Evolutionary conservation across 1,140 invertebrate species (phyloP), one percentile per base, ranked within the genome.

Genomic region (Drosophila funebris): DNA sequence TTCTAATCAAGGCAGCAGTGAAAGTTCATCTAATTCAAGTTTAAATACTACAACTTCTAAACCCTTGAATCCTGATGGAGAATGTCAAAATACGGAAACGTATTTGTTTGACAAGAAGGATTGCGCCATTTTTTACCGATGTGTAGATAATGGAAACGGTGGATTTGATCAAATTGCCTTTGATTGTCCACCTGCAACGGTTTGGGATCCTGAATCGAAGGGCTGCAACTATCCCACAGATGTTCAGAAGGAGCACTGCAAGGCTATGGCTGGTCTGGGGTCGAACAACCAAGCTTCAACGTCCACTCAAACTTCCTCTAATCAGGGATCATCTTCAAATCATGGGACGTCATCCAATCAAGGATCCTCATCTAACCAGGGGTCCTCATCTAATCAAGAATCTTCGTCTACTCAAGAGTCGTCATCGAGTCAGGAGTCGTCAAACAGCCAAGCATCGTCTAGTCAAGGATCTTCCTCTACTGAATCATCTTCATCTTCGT

Each of bases 81-180:
- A 88, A 33, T 78, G 90, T 5, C 93, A 93, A 54, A 68, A 77
- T 13, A 76, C 90, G n/a, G 94, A 95, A 90, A 95, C 95, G 5
- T 96, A 95, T 73, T 77, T 91, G 27, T 44, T 77, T 7, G 88
- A 91, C 36, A 93, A 76, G 39, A 46, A 90, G 83, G 27, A 93
- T 93, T 91, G 91, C 90, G 9, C 88, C 22, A 95, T 95, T 73
- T 96, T 96, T 76, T 95, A 95, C 70, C 93, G 95, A 76, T 96
- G 95, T 90, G 94, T 95, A 0, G 92, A 93, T 62, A 92, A 94
- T 56, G 94, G 93, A 1, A 90, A 92, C 31, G 93, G 92, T 9
- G 92, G 92, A 1, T 94, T 91, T 37, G 92, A 81, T 24, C 93
- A 90, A 69, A 93, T 94, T 76, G 92, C 94, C 36, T 96, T 95